Evolutionary conservation across 2,888 invertebrate species (phyloP).

Genomic region (Gymnosoma rotundatum): DNA sequence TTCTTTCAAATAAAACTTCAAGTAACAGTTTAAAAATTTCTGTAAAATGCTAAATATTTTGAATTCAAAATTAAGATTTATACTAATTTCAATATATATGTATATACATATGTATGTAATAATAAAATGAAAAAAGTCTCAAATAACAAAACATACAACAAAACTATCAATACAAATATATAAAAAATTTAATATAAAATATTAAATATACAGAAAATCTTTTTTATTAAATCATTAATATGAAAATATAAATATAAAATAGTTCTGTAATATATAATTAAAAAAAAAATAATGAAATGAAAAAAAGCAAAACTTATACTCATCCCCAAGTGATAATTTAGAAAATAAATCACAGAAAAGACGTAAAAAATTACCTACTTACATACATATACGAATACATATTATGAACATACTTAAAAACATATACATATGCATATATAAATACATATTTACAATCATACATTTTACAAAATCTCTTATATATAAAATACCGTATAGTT

Average conservation of each 20-base stretch:
- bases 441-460: constrained; percentile 8
- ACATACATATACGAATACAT: neutral
- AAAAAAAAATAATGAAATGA: neutral
- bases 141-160: constrained; percentile 8
- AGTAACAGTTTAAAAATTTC: too few relatives aligned
- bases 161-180: constrained; percentile 56
- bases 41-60: too few relatives aligned
- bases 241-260: neutral
- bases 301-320: constrained; percentile 63
- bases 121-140: neutral
- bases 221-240: constrained; percentile 56
- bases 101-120: neutral
- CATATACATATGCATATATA: constrained; percentile 3
- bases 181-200: constrained; percentile 54
- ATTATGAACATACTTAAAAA: constrained; percentile 8
- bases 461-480: constrained; percentile 24
- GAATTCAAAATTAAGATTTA: too few relatives aligned
- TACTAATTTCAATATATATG: too few relatives aligned
- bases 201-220: constrained; percentile 35
- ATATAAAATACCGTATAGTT: neutral
- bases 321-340: constrained; percentile 75
- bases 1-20: too few relatives aligned
- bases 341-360: constrained; percentile 69
- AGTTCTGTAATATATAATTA: constrained; percentile 46
- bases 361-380: constrained; percentile 42